Base-by-base conservation (phyloP, 2,888 invertebrate species). In the Sphaerophoria rueppellii region DNA sequence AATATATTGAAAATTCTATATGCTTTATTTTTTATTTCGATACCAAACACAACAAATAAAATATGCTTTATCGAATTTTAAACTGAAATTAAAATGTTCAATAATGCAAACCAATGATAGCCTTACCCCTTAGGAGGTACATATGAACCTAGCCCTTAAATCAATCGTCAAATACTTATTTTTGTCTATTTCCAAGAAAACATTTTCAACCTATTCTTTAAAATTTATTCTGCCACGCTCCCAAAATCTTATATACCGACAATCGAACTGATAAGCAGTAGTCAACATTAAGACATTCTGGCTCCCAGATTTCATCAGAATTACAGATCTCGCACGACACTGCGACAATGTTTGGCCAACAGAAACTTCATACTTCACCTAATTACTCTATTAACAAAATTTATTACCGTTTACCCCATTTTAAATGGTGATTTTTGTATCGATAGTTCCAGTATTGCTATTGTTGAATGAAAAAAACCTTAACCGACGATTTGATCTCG, bases 341-440 rank as follows among this genome's bases (percentile, higher is more conserved):
- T n/a, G 69, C 76, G 80, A 80, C 80, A 85, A 63, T 83, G 72
- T 76, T 80, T 80, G 24, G 46, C 69, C 72, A 80, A 85, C 83
- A 85, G 61, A 46, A 61, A 9, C 58, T 73, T 72, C 37, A 76
- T 50, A 12, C 63, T 73, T 57, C 32, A 76, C 58, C 76, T 85
- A 76, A 80, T 80, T 80, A 63, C 72, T 69, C 76, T 67, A 85
- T 85, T 85, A 85, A 80, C 63, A 58, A 76, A 85, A 85, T 85
- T 85, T 85, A 85, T 85, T 73, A 70, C 83, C 60, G 57, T 75
- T 75, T 43, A 78, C 78, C 58, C 40, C 9, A 60, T 74, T 63
- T 65, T 40, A 46, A 78, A 7, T 6, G 9, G 43, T 67, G 32
- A 52, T 43, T 9, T 46, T 54, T 40, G 50, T 60, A 52, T 48